phyloP scores from a whole-genome alignment of 2,797 vertebrate genomes.

The Tamandua tetradactyla region DNA sequence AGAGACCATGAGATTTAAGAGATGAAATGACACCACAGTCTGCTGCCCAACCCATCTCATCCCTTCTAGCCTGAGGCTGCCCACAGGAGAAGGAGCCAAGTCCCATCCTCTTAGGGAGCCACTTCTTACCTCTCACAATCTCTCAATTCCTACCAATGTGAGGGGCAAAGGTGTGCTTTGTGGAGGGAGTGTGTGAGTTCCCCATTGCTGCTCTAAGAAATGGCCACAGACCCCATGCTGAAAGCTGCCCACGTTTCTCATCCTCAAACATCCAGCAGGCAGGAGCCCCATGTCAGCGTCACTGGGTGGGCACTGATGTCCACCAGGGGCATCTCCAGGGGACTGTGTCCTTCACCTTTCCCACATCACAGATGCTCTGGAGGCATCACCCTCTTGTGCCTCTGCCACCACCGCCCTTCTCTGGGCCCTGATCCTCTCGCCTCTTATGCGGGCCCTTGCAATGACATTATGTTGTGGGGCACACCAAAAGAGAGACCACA shows the following conservation, averaged over 20 bases:
- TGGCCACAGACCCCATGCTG: too few species aligned
- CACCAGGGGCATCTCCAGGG: too few species aligned
- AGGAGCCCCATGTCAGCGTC: accelerated
- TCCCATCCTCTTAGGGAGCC: accelerated
- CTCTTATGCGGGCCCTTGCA: too few species aligned
- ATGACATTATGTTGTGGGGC: background rate
- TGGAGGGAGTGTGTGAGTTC: background rate
- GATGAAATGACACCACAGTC: too few species aligned
- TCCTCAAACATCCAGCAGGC: background rate
- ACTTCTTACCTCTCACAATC: background rate
- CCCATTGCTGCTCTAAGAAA: background rate
- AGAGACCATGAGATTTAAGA: background rate
- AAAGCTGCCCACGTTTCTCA: background rate
- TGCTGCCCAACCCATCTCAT: too few species aligned
- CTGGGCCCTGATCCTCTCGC: background rate
- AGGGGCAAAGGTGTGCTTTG: background rate
- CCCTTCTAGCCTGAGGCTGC: too few species aligned
- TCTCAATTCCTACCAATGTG: background rate
- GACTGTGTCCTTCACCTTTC: background rate
- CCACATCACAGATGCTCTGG: too few species aligned
- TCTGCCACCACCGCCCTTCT: too few species aligned
- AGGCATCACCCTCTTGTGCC: too few species aligned
- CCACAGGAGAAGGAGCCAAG: background rate
- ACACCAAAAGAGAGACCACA: too few species aligned
- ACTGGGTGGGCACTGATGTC: too few species aligned